Conservation (phyloP, 2,113 vertebrate genomes). For the Hepsetus odoe region DNA sequence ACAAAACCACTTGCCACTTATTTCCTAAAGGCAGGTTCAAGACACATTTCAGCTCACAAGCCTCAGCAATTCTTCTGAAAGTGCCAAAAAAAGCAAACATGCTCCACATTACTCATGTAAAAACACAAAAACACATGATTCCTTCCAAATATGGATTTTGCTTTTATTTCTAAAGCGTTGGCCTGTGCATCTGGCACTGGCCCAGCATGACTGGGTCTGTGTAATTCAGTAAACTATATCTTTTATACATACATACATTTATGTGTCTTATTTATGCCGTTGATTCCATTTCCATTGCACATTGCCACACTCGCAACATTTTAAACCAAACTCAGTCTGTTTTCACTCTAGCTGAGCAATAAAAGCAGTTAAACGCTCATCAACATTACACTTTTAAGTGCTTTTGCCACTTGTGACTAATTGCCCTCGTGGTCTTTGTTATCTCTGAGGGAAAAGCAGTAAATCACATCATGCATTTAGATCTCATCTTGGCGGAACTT, state of each 20-base stretch:
- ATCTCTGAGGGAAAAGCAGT: conserved; percentile 25
- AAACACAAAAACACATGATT: not conserved
- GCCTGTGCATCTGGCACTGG: not conserved
- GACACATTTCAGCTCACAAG: not conserved
- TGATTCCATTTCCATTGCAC: not conserved
- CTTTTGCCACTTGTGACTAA: conserved; percentile 6
- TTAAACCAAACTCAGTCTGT: not conserved
- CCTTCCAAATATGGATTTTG: conserved; percentile 19
- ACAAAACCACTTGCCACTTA: too few species aligned
- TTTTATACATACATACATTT: not conserved
- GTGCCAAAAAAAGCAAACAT: conserved; percentile 33
- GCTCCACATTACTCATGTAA: too few species aligned
- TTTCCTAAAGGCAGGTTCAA: conserved; percentile 12
- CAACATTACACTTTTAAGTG: not conserved
- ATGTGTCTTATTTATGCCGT: not conserved
- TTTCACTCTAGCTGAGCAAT: not conserved
- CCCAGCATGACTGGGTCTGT: not conserved
- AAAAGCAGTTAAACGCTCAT: not conserved
- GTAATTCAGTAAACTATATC: not conserved
- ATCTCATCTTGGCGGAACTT: conserved; percentile 8
- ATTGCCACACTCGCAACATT: not conserved
- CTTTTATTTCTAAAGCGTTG: conserved; percentile 15
- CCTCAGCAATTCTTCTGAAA: not conserved
- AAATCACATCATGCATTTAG: conserved; percentile 26
- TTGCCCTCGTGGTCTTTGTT: not conserved